Evolutionary conservation across 2,113 vertebrate species (phyloP).

Genomic region (Oryzias celebensis): DNA sequence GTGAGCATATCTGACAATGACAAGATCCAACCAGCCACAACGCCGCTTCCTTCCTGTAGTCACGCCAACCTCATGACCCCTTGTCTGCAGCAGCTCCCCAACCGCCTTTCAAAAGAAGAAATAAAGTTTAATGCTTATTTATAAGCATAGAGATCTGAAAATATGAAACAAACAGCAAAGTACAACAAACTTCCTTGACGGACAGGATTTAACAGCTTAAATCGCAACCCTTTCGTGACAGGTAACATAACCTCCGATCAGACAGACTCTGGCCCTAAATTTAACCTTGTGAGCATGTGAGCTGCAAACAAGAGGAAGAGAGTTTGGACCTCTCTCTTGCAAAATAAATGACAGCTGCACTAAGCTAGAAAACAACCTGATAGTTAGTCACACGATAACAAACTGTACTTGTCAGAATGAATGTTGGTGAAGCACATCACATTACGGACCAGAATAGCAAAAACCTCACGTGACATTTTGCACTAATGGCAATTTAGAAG

Average conservation of each 20-base stretch:
- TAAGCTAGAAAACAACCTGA: conserved; percentile 15
- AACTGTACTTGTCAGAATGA: conserved; percentile 18
- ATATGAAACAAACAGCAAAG: conserved; percentile 5
- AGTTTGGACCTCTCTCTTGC: conserved; percentile 51
- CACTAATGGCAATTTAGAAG: neutral
- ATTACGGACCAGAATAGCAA: neutral
- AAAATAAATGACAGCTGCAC: conserved; percentile 68
- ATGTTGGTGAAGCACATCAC: conserved; percentile 33
- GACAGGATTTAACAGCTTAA: conserved; percentile 41
- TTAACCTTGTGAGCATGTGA: conserved; percentile 71
- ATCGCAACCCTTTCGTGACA: conserved; percentile 37
- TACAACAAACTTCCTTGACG: conserved; percentile 13
- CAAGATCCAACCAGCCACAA: conserved; percentile 95
- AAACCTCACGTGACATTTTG: neutral
- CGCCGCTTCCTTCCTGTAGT: conserved; percentile 95
- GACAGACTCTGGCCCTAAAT: conserved; percentile 67
- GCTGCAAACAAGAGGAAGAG: conserved; percentile 53
- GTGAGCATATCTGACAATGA: conserved; percentile 93
- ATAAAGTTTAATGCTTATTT: neutral
- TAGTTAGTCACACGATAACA: conserved; percentile 9
- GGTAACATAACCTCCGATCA: conserved; percentile 54
- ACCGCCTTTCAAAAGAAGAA: conserved; percentile 77
- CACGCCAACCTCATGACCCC: conserved; percentile 94
- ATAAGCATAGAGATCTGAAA: neutral
- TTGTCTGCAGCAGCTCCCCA: conserved; percentile 91